Base-by-base conservation (phyloP, 2,888 invertebrate genomes). In the Nephrotoma guestfalica region DNA sequence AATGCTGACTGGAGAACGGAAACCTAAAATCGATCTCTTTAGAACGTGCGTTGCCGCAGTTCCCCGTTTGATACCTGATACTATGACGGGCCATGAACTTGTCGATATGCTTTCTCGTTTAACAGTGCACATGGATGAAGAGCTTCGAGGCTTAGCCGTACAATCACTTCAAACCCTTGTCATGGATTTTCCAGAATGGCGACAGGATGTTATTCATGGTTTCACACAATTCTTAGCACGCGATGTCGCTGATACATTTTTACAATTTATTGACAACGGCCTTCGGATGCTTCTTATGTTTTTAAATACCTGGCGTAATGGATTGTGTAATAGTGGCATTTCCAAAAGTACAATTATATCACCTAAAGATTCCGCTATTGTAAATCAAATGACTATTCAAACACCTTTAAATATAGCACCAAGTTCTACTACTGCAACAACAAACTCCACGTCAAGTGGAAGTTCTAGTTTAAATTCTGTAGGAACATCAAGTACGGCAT, bases 81-180 rank as follows among this genome's bases (percentile, higher is more conserved):
- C 98, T 11, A 99, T 99, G 97, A 96, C 96, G 15, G 95, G 97
- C 11, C 94, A 96, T 45, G 99, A 99, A 91, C 93, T 99, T 87
- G 97, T 99, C 4, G 99, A 99, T 90, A 93, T 99, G 88, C 92
- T 99, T 4, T 96, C 97, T 57, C 94, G 99, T 5, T 93, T 99
- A 85, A 99, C 99, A 0, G 97, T 99, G 0, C 99, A 99, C 90
- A 97, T 99, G 95, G 99, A 99, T 89, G 99, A 99, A 90, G 99
- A 99, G 92, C 93, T 99, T 86, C 94, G 98, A 42, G 97, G 96
- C 4, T 93, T 99, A 86, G 97, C 98, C 0, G 98, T 97, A 92
- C 98, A 98, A 91, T 97, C 98, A 89, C 92, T 99, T 84, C 99
- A 99, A 92, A 99, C 98, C 85, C 93, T 99, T 42, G 97, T 99